Percentiles rank a stretch among this genome's conserved stretches.
These are phyloP conservation scores for Rotaria socialis DNA, from an alignment of 2,888 invertebrate genomes.

Conservation along the genomic window DNA sequence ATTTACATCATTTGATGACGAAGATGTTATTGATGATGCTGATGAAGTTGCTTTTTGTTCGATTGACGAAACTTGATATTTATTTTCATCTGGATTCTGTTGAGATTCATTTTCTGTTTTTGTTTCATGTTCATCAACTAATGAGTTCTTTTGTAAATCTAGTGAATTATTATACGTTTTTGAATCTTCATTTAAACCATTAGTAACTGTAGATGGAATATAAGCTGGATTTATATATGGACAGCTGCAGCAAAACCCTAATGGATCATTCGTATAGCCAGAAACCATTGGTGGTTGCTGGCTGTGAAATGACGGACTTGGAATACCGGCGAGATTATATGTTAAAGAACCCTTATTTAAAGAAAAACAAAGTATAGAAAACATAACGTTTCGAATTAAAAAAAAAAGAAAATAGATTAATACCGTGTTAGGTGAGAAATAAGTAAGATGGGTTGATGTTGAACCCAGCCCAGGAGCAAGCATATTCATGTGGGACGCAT, in stretches of 20 bases:
- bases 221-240: not conserved
- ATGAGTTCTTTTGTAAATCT: not conserved
- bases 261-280: not conserved
- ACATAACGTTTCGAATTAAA: no score
- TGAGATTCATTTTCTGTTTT: not conserved
- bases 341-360: not conserved
- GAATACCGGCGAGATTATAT: not conserved
- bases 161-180: not conserved
- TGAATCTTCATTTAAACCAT: not conserved
- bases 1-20: conserved; percentile 12
- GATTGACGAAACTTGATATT: not conserved
- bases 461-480: not conserved
- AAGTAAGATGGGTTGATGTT: not conserved
- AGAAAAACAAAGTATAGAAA: not conserved
- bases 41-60: not conserved
- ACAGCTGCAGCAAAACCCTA: not conserved
- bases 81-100: not conserved
- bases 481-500: not conserved
- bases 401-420: not conserved
- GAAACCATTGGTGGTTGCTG: not conserved
- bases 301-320: not conserved
- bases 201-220: not conserved
- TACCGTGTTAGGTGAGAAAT: not conserved
- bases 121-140: not conserved
- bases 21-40: not conserved